These are phyloP conservation scores for Eupithecia subumbrata DNA, from an alignment of 2,888 invertebrate genomes.

Conservation along the genomic window DNA sequence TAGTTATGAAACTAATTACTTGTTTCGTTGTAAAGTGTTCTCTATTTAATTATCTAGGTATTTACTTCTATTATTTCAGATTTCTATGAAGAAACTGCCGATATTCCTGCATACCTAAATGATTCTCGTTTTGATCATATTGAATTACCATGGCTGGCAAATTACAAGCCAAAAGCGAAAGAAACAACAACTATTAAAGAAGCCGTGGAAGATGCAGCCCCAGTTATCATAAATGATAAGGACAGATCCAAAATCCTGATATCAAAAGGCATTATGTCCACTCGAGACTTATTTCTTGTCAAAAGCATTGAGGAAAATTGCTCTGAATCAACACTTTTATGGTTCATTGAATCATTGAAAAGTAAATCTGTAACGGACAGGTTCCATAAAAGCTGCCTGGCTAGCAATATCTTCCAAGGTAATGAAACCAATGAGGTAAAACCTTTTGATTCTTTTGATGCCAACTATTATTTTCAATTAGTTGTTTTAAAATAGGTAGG, in stretches of 20 bases:
- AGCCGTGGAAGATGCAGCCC: neutral
- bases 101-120: slow-evolving; percentile 58
- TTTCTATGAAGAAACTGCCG: slow-evolving; percentile 52
- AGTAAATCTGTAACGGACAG: slow-evolving; percentile 21
- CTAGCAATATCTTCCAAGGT: slow-evolving; percentile 23
- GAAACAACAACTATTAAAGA: neutral
- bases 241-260: slow-evolving; percentile 24
- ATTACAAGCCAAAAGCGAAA: slow-evolving; percentile 24
- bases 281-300: slow-evolving; percentile 56
- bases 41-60: no score
- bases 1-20: no score
- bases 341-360: slow-evolving; percentile 51
- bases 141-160: slow-evolving; percentile 31
- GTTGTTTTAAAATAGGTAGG: neutral
- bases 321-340: slow-evolving; percentile 51
- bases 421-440: neutral
- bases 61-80: slow-evolving; percentile 46
- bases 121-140: slow-evolving; percentile 53
- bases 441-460: slow-evolving; percentile 3
- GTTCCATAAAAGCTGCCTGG: slow-evolving; percentile 36
- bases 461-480: slow-evolving; percentile 34
- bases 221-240: slow-evolving; percentile 4
- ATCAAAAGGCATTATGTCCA: slow-evolving; percentile 45
- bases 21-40: no score
- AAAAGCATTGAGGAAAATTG: slow-evolving; percentile 51